Evolutionary conservation across 1,140 invertebrate species (phyloP), one percentile per base, ranked within the genome.

Genomic region (Pseudobourletiella spinata): DNA sequence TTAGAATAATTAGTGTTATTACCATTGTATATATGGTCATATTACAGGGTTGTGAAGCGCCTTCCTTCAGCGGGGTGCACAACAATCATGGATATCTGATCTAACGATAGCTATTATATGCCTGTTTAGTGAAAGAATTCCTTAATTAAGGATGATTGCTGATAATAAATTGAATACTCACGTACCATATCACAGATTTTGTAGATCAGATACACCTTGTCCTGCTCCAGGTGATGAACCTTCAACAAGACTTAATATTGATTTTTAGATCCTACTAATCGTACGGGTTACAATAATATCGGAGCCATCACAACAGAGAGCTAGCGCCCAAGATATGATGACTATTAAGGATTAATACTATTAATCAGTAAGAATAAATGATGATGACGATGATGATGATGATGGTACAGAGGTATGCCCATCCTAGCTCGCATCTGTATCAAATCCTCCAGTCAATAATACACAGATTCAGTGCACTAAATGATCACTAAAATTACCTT

Each of bases 111-210:
- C 4, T 15, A 48, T 48, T 15, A 48, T 48, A 6, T 48, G 11
- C 11, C 6, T 48, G 22, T 8, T 48, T 6, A 48, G 20, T 18
- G 6, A 6, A 48, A 15, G 44, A n/a, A n/a, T 48, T 6, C 18
- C 20, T 48, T 15, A 48, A 48, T 11, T 48, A 48, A 8, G 44
- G 22, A 48, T 48, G 44, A 48, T 48, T 48, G 44, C 20, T 48
- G 44, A 48, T 48, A 48, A 48, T 48, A 6, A 48, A 48, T 11
- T 48, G 44, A 48, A 48, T 48, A 48, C 44, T 48, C 44, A 48
- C 32, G 6, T 48, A 6, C 4, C 50, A 22, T 54, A 54, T 54
- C 50, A 54, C 50, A 54, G 50, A 26, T 15, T 48, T 48, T n/a
- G n/a, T 54, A 30, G 50, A 54, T 28, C 30, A 54, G 50, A 54